phyloP scores from a whole-genome alignment of 2,113 vertebrate genomes.

The Bostrychus sinensis region DNA sequence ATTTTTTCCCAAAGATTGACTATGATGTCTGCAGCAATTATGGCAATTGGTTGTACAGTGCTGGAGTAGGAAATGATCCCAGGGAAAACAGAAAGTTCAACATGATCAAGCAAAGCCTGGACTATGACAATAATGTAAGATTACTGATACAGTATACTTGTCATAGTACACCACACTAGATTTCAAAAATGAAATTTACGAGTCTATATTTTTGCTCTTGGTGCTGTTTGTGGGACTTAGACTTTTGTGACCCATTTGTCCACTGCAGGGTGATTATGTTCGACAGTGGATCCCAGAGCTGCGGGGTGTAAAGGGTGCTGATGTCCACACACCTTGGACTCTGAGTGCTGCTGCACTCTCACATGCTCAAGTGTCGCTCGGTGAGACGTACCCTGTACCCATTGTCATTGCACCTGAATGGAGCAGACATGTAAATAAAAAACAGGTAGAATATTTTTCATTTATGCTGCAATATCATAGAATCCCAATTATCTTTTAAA shows the following conservation, averaged over 20 bases:
- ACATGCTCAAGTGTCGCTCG: slow-evolving; percentile 69
- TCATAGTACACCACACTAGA: too few species aligned
- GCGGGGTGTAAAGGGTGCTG: slow-evolving; percentile 70
- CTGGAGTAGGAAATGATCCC: slow-evolving; percentile 85
- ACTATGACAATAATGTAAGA: slow-evolving; percentile 81
- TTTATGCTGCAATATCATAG: neutral
- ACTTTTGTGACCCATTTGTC: neutral
- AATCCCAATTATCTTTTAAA: too few species aligned
- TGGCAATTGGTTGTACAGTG: slow-evolving; percentile 85
- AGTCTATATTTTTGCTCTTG: too few species aligned
- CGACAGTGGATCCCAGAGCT: slow-evolving; percentile 83
- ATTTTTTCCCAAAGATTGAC: slow-evolving; percentile 74
- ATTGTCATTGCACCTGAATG: slow-evolving; percentile 80
- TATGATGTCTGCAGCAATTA: slow-evolving; percentile 85
- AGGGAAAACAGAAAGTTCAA: slow-evolving; percentile 86
- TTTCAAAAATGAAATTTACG: too few species aligned
- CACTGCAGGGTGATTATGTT: slow-evolving; percentile 81
- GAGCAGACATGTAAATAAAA: slow-evolving; percentile 78
- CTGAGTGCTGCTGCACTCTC: slow-evolving; percentile 72
- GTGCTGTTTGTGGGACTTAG: too few species aligned
- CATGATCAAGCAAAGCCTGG: slow-evolving; percentile 85
- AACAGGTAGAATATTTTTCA: slow-evolving; percentile 56
- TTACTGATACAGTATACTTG: neutral
- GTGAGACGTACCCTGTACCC: slow-evolving; percentile 80
- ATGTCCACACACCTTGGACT: slow-evolving; percentile 81